Percentiles rank a stretch among this genome's conserved stretches.
phyloP scores from a whole-genome alignment of 2,113 vertebrate genomes.

The Sorex araneus region DNA sequence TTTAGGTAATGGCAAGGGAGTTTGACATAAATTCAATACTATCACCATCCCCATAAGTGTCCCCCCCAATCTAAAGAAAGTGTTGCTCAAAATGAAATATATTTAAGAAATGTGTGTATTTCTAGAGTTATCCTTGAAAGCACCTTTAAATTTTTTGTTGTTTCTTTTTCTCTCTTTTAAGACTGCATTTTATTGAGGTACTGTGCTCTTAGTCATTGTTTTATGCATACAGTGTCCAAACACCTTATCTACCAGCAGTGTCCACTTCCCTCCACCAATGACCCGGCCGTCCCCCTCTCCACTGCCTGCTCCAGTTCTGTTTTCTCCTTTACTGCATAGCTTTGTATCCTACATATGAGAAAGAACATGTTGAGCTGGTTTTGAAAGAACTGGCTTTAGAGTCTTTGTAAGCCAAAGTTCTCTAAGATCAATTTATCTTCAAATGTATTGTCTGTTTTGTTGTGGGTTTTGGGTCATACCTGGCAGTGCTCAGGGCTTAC shows the following conservation, averaged over 20 bases:
- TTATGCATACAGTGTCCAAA: no score
- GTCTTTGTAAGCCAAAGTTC: constrained; percentile 1
- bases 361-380: background rate
- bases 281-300: no score
- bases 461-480: no score
- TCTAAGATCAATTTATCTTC: constrained; percentile 41
- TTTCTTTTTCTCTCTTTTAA: background rate
- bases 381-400: constrained; percentile 67
- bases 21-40: background rate
- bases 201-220: no score
- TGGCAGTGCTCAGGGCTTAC: no score
- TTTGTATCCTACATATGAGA: no score
- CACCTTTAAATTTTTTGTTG: constrained; percentile 30
- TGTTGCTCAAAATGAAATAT: constrained; percentile 44
- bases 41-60: background rate
- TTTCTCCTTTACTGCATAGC: no score
- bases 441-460: constrained; percentile 10
- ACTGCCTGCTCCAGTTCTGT: no score
- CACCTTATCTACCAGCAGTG: no score
- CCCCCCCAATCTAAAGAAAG: constrained; percentile 8
- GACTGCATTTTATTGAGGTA: no score
- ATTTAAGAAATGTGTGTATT: constrained; percentile 68
- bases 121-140: constrained; percentile 49
- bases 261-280: no score
- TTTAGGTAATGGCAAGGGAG: background rate